Conservation (phyloP, 2,113 vertebrate genomes). For the Poeciliopsis turrubarensis region DNA sequence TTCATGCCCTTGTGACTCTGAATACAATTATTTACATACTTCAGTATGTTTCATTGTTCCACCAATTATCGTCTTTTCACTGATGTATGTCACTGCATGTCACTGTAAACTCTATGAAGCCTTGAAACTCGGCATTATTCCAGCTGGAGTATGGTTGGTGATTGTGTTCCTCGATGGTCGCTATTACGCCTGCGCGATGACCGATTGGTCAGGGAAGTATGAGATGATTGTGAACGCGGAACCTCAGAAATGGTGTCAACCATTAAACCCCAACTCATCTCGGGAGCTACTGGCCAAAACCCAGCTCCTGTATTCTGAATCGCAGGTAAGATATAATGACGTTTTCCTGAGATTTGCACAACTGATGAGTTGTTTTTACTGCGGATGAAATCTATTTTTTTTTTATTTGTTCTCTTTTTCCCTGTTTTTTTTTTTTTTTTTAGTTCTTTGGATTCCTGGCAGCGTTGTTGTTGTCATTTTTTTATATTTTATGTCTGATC, state of each 20-base stretch:
- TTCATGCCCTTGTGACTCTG: background rate
- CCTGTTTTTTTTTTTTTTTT: background rate
- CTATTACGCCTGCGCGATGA: background rate
- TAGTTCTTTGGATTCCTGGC: background rate
- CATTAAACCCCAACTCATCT: background rate
- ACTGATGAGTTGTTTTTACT: background rate
- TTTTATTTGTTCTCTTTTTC: background rate
- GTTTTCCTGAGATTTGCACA: background rate
- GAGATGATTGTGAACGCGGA: background rate
- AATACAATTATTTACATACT: background rate
- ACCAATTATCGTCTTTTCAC: background rate
- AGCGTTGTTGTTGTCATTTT: background rate
- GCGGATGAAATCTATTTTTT: background rate
- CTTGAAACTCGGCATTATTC: background rate
- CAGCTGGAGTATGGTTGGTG: background rate
- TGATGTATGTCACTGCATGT: background rate
- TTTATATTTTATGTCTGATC: too few relatives aligned
- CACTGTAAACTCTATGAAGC: background rate
- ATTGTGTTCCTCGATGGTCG: background rate
- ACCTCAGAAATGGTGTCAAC: background rate
- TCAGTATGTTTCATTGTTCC: background rate
- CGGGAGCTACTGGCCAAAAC: background rate
- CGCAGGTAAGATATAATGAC: background rate
- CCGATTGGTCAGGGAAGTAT: background rate
- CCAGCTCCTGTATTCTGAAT: background rate